Percentiles rank a stretch among this genome's conserved stretches.
phyloP scores from a whole-genome alignment of 1,140 invertebrate genomes.

The Drosophila sucinea region DNA sequence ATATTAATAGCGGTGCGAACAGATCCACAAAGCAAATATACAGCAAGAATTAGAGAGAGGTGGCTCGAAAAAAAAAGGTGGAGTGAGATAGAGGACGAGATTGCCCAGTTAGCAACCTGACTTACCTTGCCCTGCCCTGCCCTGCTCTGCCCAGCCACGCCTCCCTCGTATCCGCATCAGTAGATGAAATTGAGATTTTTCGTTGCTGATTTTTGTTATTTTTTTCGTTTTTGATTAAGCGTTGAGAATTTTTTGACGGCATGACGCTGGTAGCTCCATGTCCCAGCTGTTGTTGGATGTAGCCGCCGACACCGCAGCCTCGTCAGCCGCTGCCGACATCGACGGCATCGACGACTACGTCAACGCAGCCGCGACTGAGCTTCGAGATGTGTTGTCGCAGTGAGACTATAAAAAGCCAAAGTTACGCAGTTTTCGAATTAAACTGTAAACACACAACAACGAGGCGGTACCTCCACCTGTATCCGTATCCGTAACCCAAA shows the following conservation, averaged over 20 bases:
- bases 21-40: constrained; percentile 68
- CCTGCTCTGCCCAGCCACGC: constrained; percentile 24
- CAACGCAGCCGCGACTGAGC: constrained; percentile 16
- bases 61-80: neutral
- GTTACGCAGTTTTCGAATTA: constrained; percentile 78
- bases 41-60: constrained; percentile 15
- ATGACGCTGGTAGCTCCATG: constrained; percentile 22
- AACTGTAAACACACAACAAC: constrained; percentile 74
- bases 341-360: constrained; percentile 5
- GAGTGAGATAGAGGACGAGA: constrained; percentile 41
- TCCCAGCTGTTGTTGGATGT: constrained; percentile 5
- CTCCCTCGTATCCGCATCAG: constrained; percentile 25
- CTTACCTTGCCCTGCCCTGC: constrained; percentile 37
- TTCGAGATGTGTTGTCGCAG: constrained; percentile 6
- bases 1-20: constrained; percentile 58
- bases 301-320: constrained; percentile 10
- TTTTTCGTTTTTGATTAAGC: constrained; percentile 64
- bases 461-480: constrained; percentile 42
- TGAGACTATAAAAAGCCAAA: constrained; percentile 74
- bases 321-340: constrained; percentile 10
- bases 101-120: constrained; percentile 69
- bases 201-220: constrained; percentile 13
- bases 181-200: constrained; percentile 75
- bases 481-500: neutral
- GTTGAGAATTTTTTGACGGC: constrained; percentile 71